phyloP scores from a whole-genome alignment of 2,888 invertebrate genomes.

The Leucania comma region DNA sequence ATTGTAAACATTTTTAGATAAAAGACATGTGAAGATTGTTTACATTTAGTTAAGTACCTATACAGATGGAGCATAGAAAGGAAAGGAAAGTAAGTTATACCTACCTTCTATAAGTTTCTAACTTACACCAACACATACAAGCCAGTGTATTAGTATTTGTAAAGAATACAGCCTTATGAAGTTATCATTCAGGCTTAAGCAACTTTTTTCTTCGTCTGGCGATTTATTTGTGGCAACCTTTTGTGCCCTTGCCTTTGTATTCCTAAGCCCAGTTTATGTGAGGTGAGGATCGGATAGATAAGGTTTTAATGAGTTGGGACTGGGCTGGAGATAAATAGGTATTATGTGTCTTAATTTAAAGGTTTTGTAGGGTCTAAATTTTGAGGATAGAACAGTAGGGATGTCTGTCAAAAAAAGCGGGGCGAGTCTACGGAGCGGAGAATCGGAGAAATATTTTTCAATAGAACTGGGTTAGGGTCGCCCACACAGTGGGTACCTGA shows the following conservation, averaged over 20 bases:
- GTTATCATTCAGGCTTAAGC: slow-evolving; percentile 68
- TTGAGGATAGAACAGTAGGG: not conserved
- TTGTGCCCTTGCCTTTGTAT: slow-evolving; percentile 49
- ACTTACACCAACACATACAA: slow-evolving; percentile 37
- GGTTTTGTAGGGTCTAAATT: slow-evolving; percentile 19
- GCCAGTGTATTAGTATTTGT: slow-evolving; percentile 59
- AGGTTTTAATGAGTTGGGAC: slow-evolving; percentile 42
- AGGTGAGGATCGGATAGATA: slow-evolving; percentile 28
- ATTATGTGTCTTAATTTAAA: slow-evolving; percentile 39
- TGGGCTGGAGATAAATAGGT: slow-evolving; percentile 24
- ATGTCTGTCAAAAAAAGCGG: no score
- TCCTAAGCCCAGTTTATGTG: slow-evolving; percentile 48
- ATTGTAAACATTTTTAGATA: no score
- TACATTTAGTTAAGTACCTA: no score
- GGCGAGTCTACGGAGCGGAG: no score
- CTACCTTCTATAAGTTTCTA: slow-evolving; percentile 17
- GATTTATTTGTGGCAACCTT: slow-evolving; percentile 53
- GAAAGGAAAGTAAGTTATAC: no score
- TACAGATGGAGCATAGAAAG: no score
- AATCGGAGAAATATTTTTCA: no score
- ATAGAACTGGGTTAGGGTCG: no score
- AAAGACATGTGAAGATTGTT: no score
- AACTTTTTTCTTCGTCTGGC: slow-evolving; percentile 51
- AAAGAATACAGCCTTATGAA: slow-evolving; percentile 60
- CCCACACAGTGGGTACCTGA: no score